These are phyloP conservation scores for Philereme transversata DNA, from an alignment of 2,888 invertebrate genomes.

Conservation along the genomic window DNA sequence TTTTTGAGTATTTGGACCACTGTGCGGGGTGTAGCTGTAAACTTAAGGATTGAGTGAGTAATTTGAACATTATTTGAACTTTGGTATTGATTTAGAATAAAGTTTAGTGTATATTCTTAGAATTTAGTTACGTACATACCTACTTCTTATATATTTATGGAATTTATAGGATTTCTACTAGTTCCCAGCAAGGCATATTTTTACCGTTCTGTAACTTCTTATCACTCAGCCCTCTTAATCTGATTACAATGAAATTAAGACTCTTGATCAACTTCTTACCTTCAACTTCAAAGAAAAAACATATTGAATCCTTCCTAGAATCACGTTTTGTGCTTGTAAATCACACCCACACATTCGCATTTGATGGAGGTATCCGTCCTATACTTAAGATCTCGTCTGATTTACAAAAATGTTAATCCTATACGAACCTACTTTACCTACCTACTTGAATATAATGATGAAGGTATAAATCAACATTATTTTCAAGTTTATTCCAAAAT, in stretches of 20 bases:
- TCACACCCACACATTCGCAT: conserved; percentile 11
- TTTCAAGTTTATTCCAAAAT: conserved; percentile 9
- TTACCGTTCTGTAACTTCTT: too few species aligned
- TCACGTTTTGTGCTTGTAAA: background rate
- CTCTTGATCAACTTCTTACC: too few species aligned
- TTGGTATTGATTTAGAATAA: background rate
- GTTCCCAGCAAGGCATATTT: too few species aligned
- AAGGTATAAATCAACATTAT: background rate
- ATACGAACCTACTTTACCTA: background rate
- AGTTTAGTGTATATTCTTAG: too few species aligned
- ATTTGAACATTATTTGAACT: background rate
- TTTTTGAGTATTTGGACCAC: conserved; percentile 58
- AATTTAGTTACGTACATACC: too few species aligned
- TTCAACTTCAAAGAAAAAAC: background rate
- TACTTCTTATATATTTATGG: too few species aligned
- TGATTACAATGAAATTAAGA: too few species aligned
- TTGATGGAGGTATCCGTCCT: background rate
- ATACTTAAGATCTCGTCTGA: background rate
- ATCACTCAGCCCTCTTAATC: too few species aligned
- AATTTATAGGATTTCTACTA: too few species aligned
- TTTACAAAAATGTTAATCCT: background rate
- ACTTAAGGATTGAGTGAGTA: conserved; percentile 23
- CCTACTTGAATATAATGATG: background rate
- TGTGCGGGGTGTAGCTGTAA: conserved; percentile 45
- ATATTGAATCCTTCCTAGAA: conserved; percentile 5